phyloP scores from a whole-genome alignment of 2,797 vertebrate species.

The Pipistrellus nathusii region DNA sequence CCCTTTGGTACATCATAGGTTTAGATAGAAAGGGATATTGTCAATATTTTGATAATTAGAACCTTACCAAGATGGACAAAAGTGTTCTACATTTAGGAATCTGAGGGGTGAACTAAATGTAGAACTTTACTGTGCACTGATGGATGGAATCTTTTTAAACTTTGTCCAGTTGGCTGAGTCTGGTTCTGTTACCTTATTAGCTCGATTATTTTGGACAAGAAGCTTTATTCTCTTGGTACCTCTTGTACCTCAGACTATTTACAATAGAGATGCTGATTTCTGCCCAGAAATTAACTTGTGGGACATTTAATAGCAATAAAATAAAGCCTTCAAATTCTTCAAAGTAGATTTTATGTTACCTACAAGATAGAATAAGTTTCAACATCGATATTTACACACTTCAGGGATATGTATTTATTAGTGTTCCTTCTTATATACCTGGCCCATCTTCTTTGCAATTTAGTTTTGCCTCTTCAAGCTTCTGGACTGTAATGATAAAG shows the following conservation, averaged over 20 bases:
- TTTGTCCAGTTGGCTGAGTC: not conserved
- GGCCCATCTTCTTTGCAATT: not conserved
- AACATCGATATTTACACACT: not conserved
- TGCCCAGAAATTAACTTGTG: not conserved
- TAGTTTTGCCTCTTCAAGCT: not conserved
- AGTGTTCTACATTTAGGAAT: not conserved
- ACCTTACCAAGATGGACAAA: not conserved
- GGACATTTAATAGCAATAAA: slow-evolving; percentile 33
- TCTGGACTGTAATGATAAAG: slow-evolving; percentile 77
- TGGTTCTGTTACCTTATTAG: not conserved
- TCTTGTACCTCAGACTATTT: not conserved
- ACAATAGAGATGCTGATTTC: not conserved
- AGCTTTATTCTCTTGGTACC: not conserved
- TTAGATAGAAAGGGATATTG: slow-evolving; percentile 9
- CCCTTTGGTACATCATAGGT: not conserved
- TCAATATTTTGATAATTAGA: not conserved
- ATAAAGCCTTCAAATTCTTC: slow-evolving; percentile 37
- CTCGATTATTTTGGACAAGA: not conserved
- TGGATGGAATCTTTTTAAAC: not conserved
- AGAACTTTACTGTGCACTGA: not conserved
- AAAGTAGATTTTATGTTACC: slow-evolving; percentile 10
- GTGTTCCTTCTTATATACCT: not conserved
- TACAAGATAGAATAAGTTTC: not conserved
- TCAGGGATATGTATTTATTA: not conserved
- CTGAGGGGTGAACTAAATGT: not conserved